Base-by-base conservation (phyloP, 2,888 invertebrate species). In the Drosophila mimica region DNA sequence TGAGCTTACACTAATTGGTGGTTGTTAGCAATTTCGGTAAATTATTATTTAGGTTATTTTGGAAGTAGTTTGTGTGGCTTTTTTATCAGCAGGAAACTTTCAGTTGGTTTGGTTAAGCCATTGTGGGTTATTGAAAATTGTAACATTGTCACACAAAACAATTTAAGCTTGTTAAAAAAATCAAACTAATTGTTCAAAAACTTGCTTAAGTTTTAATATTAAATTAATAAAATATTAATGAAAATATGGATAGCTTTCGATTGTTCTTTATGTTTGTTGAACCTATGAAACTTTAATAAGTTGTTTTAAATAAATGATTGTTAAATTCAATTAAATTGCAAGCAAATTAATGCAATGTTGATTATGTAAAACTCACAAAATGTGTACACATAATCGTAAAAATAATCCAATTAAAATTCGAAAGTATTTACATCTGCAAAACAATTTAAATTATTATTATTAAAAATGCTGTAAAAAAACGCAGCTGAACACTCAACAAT, bases 1-100 rank as follows among this genome's bases (percentile, higher is more conserved):
- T 43, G 67, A 64, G 60, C 65, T 62, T 33, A 36, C 56, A 61
- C 73, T 72, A 79, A 79, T 82, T 82, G 89, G 85, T 51, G 88
- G 82, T 61, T 48, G 33, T 51, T 59, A 49, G 61, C 53, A 66
- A 68, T 70, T 79, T 79, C 46, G 17, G 11, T 25, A 74, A 77
- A 71, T 56, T 70, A 71, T 56, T 70, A 70, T 81, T 83, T 67
- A 3, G 17, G 58, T 59, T 67, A 31, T 33, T 52, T 43, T 56
- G 20, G 31, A 9, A 38, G 34, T 6, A 13, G 48, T 52, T 61
- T 61, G 51, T 38, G 57, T 31, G 13, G 54, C 13, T 40, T 51
- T n/a, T 13, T 15, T 25, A 4, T n/a, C 25, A 3, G 49, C 53
- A 46, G 49, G 46, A 13, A 69, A 75, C 48, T 73, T 64, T 71